These are phyloP conservation scores for Diploscapter pachys DNA, from an alignment of 1,140 invertebrate genomes.

Conservation along the genomic window DNA sequence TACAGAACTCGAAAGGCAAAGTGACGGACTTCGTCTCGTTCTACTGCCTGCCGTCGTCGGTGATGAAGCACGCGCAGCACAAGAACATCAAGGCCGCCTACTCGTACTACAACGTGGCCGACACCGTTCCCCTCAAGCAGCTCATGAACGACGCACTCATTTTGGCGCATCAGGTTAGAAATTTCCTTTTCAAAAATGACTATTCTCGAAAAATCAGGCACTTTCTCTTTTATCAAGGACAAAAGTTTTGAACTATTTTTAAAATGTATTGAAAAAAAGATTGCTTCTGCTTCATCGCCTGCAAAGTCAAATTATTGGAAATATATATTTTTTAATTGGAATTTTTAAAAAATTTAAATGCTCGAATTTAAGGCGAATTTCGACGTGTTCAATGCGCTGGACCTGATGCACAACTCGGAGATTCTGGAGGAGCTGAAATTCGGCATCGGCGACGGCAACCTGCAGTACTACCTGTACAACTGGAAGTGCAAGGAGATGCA, in stretches of 20 bases:
- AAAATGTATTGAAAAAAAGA: too few relatives aligned
- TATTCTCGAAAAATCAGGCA: not conserved
- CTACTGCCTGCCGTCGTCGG: conserved; percentile 95
- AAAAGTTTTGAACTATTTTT: conserved; percentile 10
- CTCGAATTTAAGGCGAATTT: conserved; percentile 63
- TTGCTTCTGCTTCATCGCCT: too few relatives aligned
- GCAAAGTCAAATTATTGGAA: too few relatives aligned
- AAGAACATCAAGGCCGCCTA: conserved; percentile 92
- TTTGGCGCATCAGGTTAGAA: conserved; percentile 81
- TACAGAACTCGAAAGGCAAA: conserved; percentile 64
- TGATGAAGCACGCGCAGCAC: conserved; percentile 86
- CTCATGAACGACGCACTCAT: conserved; percentile 94
- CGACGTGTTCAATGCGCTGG: conserved; percentile 98
- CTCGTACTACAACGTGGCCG: conserved; percentile 95
- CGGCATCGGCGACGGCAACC: conserved; percentile 96
- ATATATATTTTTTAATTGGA: too few relatives aligned
- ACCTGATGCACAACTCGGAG: conserved; percentile 96
- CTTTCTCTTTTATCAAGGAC: conserved; percentile 7
- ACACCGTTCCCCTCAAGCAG: conserved; percentile 78
- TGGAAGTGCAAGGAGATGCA: conserved; percentile 92
- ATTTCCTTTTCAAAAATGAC: too few relatives aligned
- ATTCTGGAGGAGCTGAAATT: conserved; percentile 94
- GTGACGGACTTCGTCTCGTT: conserved; percentile 86
- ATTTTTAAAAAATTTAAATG: not conserved
- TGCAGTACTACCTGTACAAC: conserved; percentile 99